Percentiles rank a stretch among this genome's conserved stretches.
phyloP scores from a whole-genome alignment of 2,888 invertebrate genomes.

The Drosophila hamatofila region DNA sequence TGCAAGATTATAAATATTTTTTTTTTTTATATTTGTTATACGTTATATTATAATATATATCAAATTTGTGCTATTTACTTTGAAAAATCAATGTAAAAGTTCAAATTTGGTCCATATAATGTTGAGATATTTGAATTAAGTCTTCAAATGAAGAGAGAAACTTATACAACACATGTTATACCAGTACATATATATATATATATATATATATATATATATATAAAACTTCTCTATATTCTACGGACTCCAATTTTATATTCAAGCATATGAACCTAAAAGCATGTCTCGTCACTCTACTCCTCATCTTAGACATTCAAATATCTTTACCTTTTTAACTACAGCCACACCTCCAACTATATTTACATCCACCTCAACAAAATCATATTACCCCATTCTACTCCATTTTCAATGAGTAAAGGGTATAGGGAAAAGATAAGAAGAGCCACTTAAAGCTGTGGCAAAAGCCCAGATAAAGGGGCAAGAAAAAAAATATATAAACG shows the following conservation, averaged over 20 bases:
- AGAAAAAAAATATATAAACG: constrained; percentile 41
- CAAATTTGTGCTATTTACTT: too few relatives aligned
- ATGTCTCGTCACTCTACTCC: background rate
- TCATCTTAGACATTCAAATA: background rate
- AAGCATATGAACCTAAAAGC: too few relatives aligned
- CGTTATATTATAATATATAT: too few relatives aligned
- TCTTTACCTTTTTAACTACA: background rate
- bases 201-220: too few relatives aligned
- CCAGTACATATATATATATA: too few relatives aligned
- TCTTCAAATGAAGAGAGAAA: too few relatives aligned
- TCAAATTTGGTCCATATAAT: too few relatives aligned
- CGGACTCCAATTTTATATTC: background rate
- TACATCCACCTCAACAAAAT: background rate
- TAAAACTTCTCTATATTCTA: background rate
- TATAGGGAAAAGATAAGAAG: constrained; percentile 3
- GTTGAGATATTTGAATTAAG: too few relatives aligned
- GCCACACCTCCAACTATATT: background rate
- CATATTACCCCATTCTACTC: background rate
- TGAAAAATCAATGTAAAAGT: too few relatives aligned
- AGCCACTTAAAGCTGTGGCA: constrained; percentile 67
- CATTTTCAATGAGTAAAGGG: background rate
- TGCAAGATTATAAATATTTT: too few relatives aligned
- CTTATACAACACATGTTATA: too few relatives aligned
- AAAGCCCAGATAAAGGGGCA: constrained; percentile 24
- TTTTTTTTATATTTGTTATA: too few relatives aligned